phyloP scores from a whole-genome alignment of 2,888 invertebrate species.

The Drosophila anomalata region DNA sequence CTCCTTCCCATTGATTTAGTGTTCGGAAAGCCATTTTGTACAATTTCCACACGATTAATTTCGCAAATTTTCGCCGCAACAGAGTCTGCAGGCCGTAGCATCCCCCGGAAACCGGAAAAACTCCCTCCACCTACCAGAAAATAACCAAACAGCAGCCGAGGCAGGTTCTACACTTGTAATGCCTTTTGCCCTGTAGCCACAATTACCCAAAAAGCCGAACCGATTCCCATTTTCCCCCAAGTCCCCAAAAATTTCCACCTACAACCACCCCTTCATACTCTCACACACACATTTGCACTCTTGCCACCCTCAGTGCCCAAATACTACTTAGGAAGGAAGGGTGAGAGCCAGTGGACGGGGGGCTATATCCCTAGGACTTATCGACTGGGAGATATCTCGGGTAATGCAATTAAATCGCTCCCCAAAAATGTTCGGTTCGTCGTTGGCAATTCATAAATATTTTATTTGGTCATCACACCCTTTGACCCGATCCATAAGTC shows the following conservation, averaged over 20 bases:
- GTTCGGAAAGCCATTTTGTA: conserved; percentile 73
- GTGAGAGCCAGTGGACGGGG: background rate
- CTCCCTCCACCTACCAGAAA: conserved; percentile 16
- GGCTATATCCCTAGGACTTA: conserved; percentile 52
- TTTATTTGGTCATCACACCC: conserved; percentile 70
- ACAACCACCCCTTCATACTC: conserved; percentile 25
- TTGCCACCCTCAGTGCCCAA: background rate
- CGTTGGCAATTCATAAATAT: conserved; percentile 73
- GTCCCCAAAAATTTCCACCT: conserved; percentile 17
- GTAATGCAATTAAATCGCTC: conserved; percentile 71
- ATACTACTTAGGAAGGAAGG: conserved; percentile 27
- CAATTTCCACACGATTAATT: conserved; percentile 79
- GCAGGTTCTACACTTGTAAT: conserved; percentile 65
- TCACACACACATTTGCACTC: conserved; percentile 22
- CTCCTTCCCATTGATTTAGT: conserved; percentile 58
- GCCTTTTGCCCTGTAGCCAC: conserved; percentile 72
- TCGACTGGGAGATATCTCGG: conserved; percentile 58
- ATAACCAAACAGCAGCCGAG: conserved; percentile 26
- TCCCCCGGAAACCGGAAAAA: conserved; percentile 1
- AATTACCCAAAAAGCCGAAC: conserved; percentile 75
- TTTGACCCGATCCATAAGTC: conserved; percentile 52
- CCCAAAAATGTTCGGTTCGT: conserved; percentile 43
- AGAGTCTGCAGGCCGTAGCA: conserved; percentile 27
- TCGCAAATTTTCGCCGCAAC: conserved; percentile 76
- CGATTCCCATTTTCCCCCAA: conserved; percentile 42